These are phyloP conservation scores for Echinops telfairi DNA, from an alignment of 2,113 vertebrate species.

Conservation along the genomic window DNA sequence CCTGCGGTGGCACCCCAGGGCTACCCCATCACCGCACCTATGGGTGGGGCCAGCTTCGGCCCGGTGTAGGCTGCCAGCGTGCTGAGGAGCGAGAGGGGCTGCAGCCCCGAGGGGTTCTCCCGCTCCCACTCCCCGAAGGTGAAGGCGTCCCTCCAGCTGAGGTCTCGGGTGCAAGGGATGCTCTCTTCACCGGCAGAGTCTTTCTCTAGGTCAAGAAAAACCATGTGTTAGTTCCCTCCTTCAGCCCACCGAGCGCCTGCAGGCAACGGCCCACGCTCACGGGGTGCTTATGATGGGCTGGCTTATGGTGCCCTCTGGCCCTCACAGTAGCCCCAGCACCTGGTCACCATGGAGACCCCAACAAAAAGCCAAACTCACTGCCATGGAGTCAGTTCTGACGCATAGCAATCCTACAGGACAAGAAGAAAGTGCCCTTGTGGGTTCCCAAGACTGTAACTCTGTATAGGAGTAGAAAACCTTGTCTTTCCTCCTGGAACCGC, in stretches of 20 bases:
- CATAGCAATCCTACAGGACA: too few relatives aligned
- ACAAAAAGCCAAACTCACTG: too few relatives aligned
- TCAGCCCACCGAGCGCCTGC: neutral
- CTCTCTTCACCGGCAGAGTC: constrained; percentile 26
- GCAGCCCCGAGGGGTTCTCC: constrained; percentile 77
- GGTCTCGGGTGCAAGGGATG: constrained; percentile 69
- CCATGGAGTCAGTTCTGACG: too few relatives aligned
- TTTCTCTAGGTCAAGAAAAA: constrained; percentile 60
- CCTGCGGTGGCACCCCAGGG: neutral
- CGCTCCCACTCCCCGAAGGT: constrained; percentile 77
- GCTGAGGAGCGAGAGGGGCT: constrained; percentile 78
- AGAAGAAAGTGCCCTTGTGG: too few relatives aligned
- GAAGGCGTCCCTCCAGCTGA: constrained; percentile 72
- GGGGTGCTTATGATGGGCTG: neutral
- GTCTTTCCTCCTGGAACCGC: too few relatives aligned
- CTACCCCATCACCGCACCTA: constrained; percentile 50
- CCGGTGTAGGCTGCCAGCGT: constrained; percentile 77
- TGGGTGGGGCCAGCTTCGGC: constrained; percentile 34
- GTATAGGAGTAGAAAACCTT: too few relatives aligned
- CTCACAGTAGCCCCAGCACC: neutral
- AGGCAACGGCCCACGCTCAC: neutral
- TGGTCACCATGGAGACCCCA: too few relatives aligned
- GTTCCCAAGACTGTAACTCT: too few relatives aligned
- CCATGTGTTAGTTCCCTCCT: neutral
- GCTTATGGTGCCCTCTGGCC: neutral